phyloP scores from a whole-genome alignment of 2,888 invertebrate genomes.

The Noctua pronuba region DNA sequence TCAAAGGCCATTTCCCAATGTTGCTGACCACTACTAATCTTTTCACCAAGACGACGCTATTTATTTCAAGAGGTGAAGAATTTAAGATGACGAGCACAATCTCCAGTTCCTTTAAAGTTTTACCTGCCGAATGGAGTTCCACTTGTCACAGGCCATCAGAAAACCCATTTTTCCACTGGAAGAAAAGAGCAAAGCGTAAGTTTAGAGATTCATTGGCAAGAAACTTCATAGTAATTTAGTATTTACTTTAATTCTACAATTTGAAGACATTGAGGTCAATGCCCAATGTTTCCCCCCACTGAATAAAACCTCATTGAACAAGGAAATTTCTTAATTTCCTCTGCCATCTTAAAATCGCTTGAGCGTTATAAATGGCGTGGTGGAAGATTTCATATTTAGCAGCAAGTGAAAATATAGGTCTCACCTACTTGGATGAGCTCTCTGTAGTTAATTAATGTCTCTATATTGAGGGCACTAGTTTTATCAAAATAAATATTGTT shows the following conservation, averaged over 20 bases:
- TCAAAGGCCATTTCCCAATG: neutral
- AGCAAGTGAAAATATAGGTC: slow-evolving; percentile 24
- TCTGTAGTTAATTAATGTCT: slow-evolving; percentile 9
- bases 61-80: neutral
- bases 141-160: neutral
- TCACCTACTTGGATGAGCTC: neutral
- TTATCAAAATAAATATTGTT: slow-evolving; percentile 2
- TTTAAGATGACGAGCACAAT: neutral
- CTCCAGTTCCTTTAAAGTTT: neutral
- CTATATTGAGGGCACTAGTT: neutral
- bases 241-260: slow-evolving; percentile 27
- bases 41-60: neutral
- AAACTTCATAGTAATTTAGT: neutral
- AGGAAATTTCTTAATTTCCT: slow-evolving; percentile 68
- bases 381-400: slow-evolving; percentile 40
- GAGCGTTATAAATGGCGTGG: slow-evolving; percentile 38
- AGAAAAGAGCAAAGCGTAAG: neutral
- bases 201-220: neutral
- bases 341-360: slow-evolving; percentile 51
- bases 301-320: slow-evolving; percentile 46
- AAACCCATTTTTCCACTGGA: neutral
- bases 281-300: slow-evolving; percentile 4
- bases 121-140: neutral
- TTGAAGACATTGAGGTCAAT: slow-evolving; percentile 12
- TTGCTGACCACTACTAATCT: neutral